Base-by-base conservation (phyloP, 2,888 invertebrate genomes). In the Caenorhabditis sinica region DNA sequence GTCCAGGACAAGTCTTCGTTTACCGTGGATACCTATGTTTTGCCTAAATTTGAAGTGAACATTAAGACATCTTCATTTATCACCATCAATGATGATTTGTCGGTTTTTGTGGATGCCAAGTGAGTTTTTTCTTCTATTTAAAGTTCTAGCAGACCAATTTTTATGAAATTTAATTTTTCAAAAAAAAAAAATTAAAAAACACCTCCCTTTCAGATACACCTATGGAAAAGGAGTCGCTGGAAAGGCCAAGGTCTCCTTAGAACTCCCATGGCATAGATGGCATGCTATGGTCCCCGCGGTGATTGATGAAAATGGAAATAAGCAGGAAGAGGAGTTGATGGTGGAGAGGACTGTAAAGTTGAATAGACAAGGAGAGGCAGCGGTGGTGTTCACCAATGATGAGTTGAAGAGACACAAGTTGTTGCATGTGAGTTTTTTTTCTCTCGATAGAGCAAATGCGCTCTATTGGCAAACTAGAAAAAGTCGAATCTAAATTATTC, bases 21-120 rank as follows among this genome's bases (percentile, higher is more conserved):
- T 86, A 95, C 96, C 93, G 96, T 97, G 8, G 96, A 96, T 9
- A 96, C 97, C 20, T 92, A 91, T 93, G 96, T 98, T 75, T 94
- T 97, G 88, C 98, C 98, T 0, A 97, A 97, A 93, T 98, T 97
- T 93, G 95, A 97, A 92, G 96, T 98, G 82, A 95, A 95, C 40
- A 95, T 98, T 83, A 95, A 96, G 87, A 95, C 96, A 43, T 96
- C 96, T 0, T 95, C 95, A 73, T 96, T 96, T 93, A 95, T 95
- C 8, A 95, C 96, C 1, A 96, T 96, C 93, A 95, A 95, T 87
- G 96, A 96, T 60, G 95, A 95, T 85, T 95, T 97, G 65, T 95
- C 95, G 25, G 96, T 96, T 30, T 95, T 96, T 28, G 95, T 98
- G 4, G 95, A 95, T 72, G 96, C 97, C 23, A 96, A 95, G 96